phyloP scores from a whole-genome alignment of 2,888 invertebrate genomes.

The Schizotus pectinicornis region DNA sequence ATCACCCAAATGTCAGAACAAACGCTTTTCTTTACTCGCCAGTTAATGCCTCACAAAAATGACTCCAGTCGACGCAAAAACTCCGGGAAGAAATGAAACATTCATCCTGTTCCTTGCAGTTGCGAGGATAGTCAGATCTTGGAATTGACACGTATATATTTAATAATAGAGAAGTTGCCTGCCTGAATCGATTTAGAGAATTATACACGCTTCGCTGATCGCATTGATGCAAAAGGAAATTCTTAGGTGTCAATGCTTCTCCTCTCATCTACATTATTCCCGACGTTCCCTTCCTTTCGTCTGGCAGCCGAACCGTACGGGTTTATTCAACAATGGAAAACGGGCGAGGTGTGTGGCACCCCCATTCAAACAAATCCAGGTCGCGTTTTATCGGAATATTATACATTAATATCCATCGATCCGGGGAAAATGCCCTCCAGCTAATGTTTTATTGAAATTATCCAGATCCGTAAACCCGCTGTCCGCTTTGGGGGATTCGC shows the following conservation, averaged over 20 bases:
- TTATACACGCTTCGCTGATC: constrained; percentile 10
- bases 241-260: constrained; percentile 18
- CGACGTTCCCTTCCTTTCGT: neutral
- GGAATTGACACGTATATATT: constrained; percentile 4
- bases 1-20: constrained; percentile 7
- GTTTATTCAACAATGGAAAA: neutral
- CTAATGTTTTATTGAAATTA: no score
- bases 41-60: constrained; percentile 19
- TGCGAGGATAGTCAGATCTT: constrained; percentile 1
- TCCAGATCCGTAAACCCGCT: no score
- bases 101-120: neutral
- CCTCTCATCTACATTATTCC: constrained; percentile 1
- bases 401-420: no score
- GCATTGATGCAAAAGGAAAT: constrained; percentile 14
- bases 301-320: neutral
- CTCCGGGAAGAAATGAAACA: constrained; percentile 11
- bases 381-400: no score
- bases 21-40: constrained; percentile 19
- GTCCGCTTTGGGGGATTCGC: no score
- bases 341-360: neutral
- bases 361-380: neutral
- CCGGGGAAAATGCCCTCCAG: no score
- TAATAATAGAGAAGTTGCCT: neutral
- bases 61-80: constrained; percentile 11
- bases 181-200: constrained; percentile 10